These are phyloP conservation scores for Atherix ibis DNA, from an alignment of 2,888 invertebrate genomes.

Conservation along the genomic window DNA sequence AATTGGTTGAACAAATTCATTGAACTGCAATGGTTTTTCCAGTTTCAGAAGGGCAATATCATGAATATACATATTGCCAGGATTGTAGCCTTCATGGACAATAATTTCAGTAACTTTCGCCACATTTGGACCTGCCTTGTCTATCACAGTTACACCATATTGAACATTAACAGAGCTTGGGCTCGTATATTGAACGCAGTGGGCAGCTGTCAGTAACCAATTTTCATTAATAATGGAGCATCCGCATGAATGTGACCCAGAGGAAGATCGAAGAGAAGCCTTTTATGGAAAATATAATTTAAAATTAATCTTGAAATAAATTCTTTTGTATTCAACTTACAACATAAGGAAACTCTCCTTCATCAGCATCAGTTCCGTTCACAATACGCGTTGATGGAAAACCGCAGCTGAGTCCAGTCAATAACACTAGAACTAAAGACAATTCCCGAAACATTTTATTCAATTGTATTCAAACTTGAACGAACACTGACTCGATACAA, in stretches of 20 bases:
- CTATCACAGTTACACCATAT: slow-evolving; percentile 18
- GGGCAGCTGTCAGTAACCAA: slow-evolving; percentile 23
- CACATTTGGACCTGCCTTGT: slow-evolving; percentile 16
- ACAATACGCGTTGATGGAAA: too few species aligned
- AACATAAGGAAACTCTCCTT: slow-evolving; percentile 22
- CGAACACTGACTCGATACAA: too few species aligned
- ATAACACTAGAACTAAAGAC: too few species aligned
- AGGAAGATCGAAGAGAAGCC: slow-evolving; percentile 10
- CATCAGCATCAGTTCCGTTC: slow-evolving; percentile 20
- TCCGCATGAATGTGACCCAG: slow-evolving; percentile 22
- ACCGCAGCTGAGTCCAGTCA: too few species aligned
- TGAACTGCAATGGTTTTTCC: slow-evolving; percentile 16
- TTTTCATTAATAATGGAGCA: slow-evolving; percentile 17
- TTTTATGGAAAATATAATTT: too few species aligned
- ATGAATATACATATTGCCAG: slow-evolving; percentile 20
- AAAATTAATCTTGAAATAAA: too few species aligned
- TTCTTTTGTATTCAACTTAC: too few species aligned
- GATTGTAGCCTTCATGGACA: slow-evolving; percentile 23
- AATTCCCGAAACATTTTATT: too few species aligned
- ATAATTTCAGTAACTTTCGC: slow-evolving; percentile 19
- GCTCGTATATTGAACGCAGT: slow-evolving; percentile 18
- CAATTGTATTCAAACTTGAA: too few species aligned
- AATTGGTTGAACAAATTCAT: slow-evolving; percentile 18
- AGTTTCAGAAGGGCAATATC: slow-evolving; percentile 32
- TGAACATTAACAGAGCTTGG: slow-evolving; percentile 15